A percentile compares a stretch with the other conserved stretches of the same genome.
Evolutionary conservation across 2,888 invertebrate genomes (phyloP).

Genomic region (Pachycephus smyrnensis): DNA sequence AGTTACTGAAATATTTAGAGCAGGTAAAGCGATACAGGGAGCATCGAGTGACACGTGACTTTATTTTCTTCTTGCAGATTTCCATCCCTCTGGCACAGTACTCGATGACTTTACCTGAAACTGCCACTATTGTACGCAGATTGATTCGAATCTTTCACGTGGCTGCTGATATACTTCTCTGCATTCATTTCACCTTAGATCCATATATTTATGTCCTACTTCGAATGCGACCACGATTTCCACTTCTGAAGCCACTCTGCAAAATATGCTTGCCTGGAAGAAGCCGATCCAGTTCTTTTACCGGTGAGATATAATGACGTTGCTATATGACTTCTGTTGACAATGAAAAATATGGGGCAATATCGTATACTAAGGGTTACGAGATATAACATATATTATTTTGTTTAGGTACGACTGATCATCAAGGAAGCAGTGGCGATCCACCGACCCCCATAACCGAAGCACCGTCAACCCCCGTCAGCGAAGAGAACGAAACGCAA

Average conservation of each 20-base stretch:
- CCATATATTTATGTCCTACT: conserved; percentile 86
- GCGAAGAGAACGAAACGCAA: conserved; percentile 53
- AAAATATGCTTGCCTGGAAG: conserved; percentile 56
- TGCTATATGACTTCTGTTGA: not conserved
- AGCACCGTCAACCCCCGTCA: conserved; percentile 60
- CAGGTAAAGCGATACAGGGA: not conserved
- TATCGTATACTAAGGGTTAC: no score
- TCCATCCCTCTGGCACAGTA: conserved; percentile 75
- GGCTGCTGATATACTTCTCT: conserved; percentile 80
- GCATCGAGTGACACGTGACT: no score
- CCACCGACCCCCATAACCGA: conserved; percentile 64
- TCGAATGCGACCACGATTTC: conserved; percentile 66
- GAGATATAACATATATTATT: no score
- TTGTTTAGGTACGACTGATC: conserved; percentile 52
- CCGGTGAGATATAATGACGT: conserved; percentile 37
- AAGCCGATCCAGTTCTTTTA: conserved; percentile 59
- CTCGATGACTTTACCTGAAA: conserved; percentile 41
- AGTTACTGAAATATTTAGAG: not conserved
- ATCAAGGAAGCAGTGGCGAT: conserved; percentile 58
- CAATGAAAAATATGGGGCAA: not conserved
- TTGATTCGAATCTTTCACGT: conserved; percentile 67
- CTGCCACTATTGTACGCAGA: conserved; percentile 37
- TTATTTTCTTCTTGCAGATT: conserved; percentile 68
- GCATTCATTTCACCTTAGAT: conserved; percentile 85
- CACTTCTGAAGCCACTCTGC: conserved; percentile 58